Evolutionary conservation across 2,888 invertebrate genomes (phyloP).

Genomic region (Pammene fasciana): DNA sequence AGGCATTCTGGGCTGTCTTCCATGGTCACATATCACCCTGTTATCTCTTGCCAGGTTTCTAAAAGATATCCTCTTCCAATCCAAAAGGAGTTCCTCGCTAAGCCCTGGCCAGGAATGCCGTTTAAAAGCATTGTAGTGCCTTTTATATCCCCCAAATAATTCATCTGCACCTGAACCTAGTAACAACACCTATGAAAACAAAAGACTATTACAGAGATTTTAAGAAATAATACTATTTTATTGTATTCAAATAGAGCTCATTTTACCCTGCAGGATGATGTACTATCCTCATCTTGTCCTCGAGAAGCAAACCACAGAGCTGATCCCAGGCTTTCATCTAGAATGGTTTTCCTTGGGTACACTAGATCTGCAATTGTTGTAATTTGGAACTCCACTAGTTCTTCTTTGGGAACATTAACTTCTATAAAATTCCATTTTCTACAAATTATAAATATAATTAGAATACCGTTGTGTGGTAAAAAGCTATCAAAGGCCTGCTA

Average conservation of each 20-base stretch:
- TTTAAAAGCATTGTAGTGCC: conserved; percentile 90
- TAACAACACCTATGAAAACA: conserved; percentile 86
- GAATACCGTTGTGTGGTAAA: too few relatives aligned
- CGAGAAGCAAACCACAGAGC: conserved; percentile 98
- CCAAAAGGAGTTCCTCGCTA: conserved; percentile 86
- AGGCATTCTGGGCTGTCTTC: conserved; percentile 91
- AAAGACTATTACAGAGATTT: neutral
- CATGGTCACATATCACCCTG: conserved; percentile 94
- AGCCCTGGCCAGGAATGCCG: conserved; percentile 83
- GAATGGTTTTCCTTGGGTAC: conserved; percentile 92
- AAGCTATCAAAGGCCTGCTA: too few relatives aligned
- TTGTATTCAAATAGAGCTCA: neutral
- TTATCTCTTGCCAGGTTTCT: conserved; percentile 98
- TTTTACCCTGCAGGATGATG: conserved; percentile 85
- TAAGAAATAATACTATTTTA: neutral
- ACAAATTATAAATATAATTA: conserved; percentile 39
- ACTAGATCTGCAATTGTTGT: conserved; percentile 89
- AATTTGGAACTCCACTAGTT: conserved; percentile 84
- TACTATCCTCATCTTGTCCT: conserved; percentile 83
- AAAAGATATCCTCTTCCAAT: conserved; percentile 93
- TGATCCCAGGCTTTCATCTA: conserved; percentile 98
- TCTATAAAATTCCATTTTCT: conserved; percentile 93
- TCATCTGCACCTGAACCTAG: conserved; percentile 99
- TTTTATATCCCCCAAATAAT: conserved; percentile 95
- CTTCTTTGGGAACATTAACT: conserved; percentile 87